Conservation (phyloP, 1,140 invertebrate species). For the Grapholita molesta region DNA sequence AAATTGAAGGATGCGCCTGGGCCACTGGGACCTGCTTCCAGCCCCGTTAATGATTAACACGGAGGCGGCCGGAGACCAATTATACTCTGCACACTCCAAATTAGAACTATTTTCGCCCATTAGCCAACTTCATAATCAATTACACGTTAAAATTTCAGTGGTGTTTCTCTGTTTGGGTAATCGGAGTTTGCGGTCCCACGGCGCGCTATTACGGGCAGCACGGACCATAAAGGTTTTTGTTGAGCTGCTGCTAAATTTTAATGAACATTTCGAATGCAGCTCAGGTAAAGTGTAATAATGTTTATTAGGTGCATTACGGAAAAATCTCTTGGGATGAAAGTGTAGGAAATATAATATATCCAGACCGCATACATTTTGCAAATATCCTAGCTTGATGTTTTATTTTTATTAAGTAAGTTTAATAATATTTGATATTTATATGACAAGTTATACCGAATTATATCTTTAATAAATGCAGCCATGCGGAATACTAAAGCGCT, state of each 20-base stretch:
- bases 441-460: too few species aligned
- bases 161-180: conserved; percentile 71
- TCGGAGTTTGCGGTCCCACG: conserved; percentile 76
- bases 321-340: conserved; percentile 16
- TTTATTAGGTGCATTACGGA: conserved; percentile 33
- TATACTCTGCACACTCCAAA: conserved; percentile 65
- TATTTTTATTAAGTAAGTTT: neutral
- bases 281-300: conserved; percentile 28
- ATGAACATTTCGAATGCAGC: conserved; percentile 64
- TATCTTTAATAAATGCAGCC: too few species aligned
- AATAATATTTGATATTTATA: too few species aligned
- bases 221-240: conserved; percentile 70
- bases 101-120: conserved; percentile 78
- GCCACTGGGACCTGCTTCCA: conserved; percentile 41
- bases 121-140: conserved; percentile 77
- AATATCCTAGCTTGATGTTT: neutral
- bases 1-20: conserved; percentile 52
- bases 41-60: conserved; percentile 67
- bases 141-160: conserved; percentile 74
- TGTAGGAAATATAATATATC: neutral
- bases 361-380: neutral
- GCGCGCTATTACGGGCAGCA: conserved; percentile 64
- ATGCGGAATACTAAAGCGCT: too few species aligned
- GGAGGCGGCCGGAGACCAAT: conserved; percentile 68
- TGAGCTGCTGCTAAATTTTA: conserved; percentile 62